Evolutionary conservation across 2,797 vertebrate species (phyloP), one percentile per base, ranked within the genome.

Genomic region (Lycodopsis pacificus): DNA sequence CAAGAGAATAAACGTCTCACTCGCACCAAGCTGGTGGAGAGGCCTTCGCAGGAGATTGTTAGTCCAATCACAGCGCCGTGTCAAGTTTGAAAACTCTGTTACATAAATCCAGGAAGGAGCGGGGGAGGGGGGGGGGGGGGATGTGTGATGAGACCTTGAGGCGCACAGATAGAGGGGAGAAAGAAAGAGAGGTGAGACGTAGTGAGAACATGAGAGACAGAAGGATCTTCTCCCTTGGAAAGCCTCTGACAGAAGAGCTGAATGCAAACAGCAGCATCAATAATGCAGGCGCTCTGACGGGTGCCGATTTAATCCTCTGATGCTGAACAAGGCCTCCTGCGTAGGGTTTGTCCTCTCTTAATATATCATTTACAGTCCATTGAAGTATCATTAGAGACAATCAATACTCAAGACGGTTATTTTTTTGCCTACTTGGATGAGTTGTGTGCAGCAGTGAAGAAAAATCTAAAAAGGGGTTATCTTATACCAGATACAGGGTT

Each of bases 231-330:
- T 81, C 27, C 48, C 56, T 58, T 83, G 51, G 56, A 79, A 87
- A 76, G 75, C 71, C 77, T 67, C 7, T 30, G 82, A 90, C 88
- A 88, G 83, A 84, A 79, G 83, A 90, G 83, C 84, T 91, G 68
- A 76, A 80, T 77, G 81, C 86, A 92, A 95, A 94, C 93, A 94
- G 63, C 77, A 59, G 56, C 87, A 94, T 95, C 86, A 92, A 95
- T 94, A 95, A 94, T 93, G 89, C 89, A 95, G 73, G 58, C 10
- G 78, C 62, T 61, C 70, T 73, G 80, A 86, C 71, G 69, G 77
- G 22, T 19, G 58, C 78, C 34, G 70, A 82, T 89, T 79, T 84
- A 78, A 91, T 87, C 69, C 63, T 76, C 71, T 12, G 68, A 79
- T 69, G 83, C 85, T 42, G 57, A 88, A 79, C 65, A 65, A 69